phyloP scores from a whole-genome alignment of 1,140 invertebrate species.

The Drosophila paulistorum region DNA sequence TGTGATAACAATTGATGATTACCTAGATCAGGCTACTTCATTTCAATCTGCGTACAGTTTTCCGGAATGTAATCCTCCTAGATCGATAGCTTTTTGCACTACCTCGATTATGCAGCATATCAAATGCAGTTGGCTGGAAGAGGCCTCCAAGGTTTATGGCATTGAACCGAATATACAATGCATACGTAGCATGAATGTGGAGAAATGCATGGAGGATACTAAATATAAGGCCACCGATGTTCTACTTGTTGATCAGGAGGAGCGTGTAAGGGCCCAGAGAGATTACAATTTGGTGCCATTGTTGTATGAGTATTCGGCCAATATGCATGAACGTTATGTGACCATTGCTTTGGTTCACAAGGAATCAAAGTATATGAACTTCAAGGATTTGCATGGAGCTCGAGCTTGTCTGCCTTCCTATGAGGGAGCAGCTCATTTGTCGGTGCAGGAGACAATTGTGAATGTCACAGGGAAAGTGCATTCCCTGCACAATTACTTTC shows the following conservation, averaged over 20 bases:
- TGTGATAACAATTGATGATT: constrained; percentile 85
- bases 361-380: constrained; percentile 84
- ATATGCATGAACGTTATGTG: constrained; percentile 85
- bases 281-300: constrained; percentile 86
- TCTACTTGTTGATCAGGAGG: constrained; percentile 85
- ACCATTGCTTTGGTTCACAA: constrained; percentile 89
- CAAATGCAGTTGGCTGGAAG: constrained; percentile 90
- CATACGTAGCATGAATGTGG: constrained; percentile 83
- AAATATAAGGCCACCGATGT: constrained; percentile 87
- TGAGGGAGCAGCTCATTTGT: constrained; percentile 87
- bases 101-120: constrained; percentile 86
- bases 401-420: constrained; percentile 88
- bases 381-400: constrained; percentile 87
- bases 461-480: constrained; percentile 82
- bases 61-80: constrained; percentile 86
- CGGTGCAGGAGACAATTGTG: constrained; percentile 85
- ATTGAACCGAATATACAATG: constrained; percentile 90
- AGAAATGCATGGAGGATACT: constrained; percentile 88
- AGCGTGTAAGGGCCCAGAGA: constrained; percentile 85
- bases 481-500: constrained; percentile 84
- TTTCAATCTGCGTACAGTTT: constrained; percentile 87
- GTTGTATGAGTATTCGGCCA: constrained; percentile 86
- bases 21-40: constrained; percentile 85
- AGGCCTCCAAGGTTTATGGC: constrained; percentile 88
- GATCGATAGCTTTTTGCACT: constrained; percentile 87